Conservation (phyloP, 2,113 vertebrate genomes). For the Sitta europaea region DNA sequence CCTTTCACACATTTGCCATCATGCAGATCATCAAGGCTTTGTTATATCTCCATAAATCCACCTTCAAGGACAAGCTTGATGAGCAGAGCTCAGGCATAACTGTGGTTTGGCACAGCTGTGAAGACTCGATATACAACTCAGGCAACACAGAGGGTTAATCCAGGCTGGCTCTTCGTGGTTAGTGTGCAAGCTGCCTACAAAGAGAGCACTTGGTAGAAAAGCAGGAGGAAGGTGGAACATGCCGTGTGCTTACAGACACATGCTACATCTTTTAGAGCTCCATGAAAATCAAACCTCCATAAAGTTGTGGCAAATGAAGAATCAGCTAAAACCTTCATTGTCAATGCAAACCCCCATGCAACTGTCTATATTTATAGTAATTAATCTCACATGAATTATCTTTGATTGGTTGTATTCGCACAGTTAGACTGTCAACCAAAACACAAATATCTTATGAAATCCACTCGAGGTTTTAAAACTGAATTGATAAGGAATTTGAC, state of each 20-base stretch:
- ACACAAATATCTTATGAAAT: neutral
- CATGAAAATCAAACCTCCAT: neutral
- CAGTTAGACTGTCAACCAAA: neutral
- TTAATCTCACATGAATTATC: neutral
- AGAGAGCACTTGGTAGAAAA: neutral
- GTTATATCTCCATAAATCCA: rapidly evolving
- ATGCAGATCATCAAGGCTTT: neutral
- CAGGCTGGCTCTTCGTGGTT: neutral
- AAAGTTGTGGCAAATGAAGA: neutral
- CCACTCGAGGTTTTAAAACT: neutral
- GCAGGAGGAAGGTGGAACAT: neutral
- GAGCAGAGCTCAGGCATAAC: neutral
- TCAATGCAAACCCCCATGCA: neutral
- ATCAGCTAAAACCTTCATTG: neutral
- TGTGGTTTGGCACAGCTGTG: neutral
- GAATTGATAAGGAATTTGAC: neutral
- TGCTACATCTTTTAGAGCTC: rapidly evolving
- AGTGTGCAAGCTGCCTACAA: neutral
- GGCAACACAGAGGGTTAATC: neutral
- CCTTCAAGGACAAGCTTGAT: neutral
- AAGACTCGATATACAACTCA: neutral
- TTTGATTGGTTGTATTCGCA: neutral
- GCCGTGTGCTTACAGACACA: neutral
- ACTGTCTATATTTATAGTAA: neutral
- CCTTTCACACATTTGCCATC: neutral